Base-by-base conservation (phyloP, 2,113 vertebrate genomes). In the Taxidea taxus region DNA sequence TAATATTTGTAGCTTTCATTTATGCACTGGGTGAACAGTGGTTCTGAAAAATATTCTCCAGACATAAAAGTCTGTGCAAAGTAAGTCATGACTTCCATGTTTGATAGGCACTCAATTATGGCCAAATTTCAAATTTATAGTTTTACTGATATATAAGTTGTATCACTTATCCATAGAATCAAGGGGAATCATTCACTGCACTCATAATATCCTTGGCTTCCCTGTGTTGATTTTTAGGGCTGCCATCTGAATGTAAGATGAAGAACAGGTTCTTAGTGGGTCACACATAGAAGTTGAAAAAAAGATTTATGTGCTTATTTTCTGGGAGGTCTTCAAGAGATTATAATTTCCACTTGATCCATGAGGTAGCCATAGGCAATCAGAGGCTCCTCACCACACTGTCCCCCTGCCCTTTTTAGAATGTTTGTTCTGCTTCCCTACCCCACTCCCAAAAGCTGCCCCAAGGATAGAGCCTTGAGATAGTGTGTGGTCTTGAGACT, bases 371-470 rank as follows among this genome's bases (percentile, higher is more conserved):
- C 23, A 39, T 14, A 14, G 70, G 2, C 37, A 74, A 74, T 25
- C 39, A 42, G 70, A 23, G 20, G 23, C 70, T 74, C 23, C 70
- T 39, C 70, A 39, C 5, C 12, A 13, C 27, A 31, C 27, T 5
- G 0, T 1, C 4, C 10, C 70, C 70, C 21, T n/a, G n/a, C 0
- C 2, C 37, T 74, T 25, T 42, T 74, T 27, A 23, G 70, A 25
- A 74, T 74, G 11, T 74, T 23, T 42, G 11, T 20, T 72, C 21
- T 6, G 0, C 23, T 39, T 23, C 21, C n/a, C 37, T 74, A 6
- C 21, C 21, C 37, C 11, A 27, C 23, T 25, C 70, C 37, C 37
- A 39, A 12, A 74, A 42, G 37, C 37, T 74, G 37, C 21, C 70
- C 21, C 37, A 74, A 25, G 66, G 66, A 10, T 21, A 68, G 66